phyloP scores from a whole-genome alignment of 1,140 invertebrate species.

The Pygmarrhopalites habei region DNA sequence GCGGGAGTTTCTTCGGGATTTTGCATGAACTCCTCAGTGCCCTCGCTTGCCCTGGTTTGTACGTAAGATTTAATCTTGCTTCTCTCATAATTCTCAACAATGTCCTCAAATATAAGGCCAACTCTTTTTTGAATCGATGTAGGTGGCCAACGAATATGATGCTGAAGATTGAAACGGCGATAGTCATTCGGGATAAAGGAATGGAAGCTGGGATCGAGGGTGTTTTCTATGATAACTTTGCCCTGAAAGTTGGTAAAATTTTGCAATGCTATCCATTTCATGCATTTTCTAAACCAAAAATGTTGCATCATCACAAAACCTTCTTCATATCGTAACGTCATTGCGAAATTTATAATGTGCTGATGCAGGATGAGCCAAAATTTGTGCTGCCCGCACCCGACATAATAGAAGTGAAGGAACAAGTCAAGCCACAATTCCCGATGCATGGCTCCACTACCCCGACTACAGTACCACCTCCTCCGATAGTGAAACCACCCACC shows the following conservation, averaged over 20 bases:
- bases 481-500: neutral
- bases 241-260: too few relatives aligned
- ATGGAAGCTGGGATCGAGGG: slow-evolving; percentile 25
- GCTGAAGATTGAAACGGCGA: slow-evolving; percentile 25
- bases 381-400: slow-evolving; percentile 16
- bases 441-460: too few relatives aligned
- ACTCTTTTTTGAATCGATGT: too few relatives aligned
- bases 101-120: neutral
- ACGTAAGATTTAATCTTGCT: slow-evolving; percentile 4
- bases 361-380: slow-evolving; percentile 21
- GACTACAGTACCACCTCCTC: neutral
- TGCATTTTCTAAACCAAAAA: too few relatives aligned
- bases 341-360: too few relatives aligned
- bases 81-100: neutral
- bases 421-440: neutral
- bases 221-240: slow-evolving; percentile 16
- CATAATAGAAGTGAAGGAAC: neutral
- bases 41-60: slow-evolving; percentile 23
- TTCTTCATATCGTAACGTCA: too few relatives aligned
- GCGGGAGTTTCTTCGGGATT: neutral
- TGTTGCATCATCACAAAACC: too few relatives aligned
- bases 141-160: slow-evolving; percentile 24
- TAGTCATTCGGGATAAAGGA: slow-evolving; percentile 23
- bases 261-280: too few relatives aligned
- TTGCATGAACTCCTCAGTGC: slow-evolving; percentile 25